Conservation (phyloP, 1,140 invertebrate species). For the Drosophila sp. region DNA sequence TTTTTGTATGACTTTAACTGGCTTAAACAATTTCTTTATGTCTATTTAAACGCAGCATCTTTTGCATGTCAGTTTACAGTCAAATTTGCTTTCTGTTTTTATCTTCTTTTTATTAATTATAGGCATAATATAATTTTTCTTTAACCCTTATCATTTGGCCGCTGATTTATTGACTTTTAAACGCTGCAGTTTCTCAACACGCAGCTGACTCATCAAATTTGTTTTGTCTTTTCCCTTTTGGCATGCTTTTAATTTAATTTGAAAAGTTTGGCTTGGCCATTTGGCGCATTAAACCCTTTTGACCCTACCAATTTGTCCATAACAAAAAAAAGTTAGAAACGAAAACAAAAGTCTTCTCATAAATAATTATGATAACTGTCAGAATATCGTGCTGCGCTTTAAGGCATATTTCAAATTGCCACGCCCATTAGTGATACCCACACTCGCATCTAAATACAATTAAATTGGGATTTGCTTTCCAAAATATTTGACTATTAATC, state of each 20-base stretch:
- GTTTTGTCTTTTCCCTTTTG: conserved; percentile 68
- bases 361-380: conserved; percentile 83
- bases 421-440: conserved; percentile 42
- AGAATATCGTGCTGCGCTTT: conserved; percentile 42
- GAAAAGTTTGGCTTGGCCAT: conserved; percentile 81
- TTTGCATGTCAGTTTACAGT: conserved; percentile 13
- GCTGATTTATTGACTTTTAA: conserved; percentile 82
- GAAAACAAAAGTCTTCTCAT: conserved; percentile 64
- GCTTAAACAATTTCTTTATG: neutral
- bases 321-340: conserved; percentile 13
- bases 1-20: neutral
- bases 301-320: conserved; percentile 24
- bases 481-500: conserved; percentile 54
- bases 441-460: conserved; percentile 34
- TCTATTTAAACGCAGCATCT: neutral
- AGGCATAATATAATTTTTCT: conserved; percentile 25
- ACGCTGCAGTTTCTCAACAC: conserved; percentile 57
- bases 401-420: conserved; percentile 42
- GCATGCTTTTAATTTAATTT: conserved; percentile 82
- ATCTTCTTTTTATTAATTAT: conserved; percentile 56
- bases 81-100: conserved; percentile 26
- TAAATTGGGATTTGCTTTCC: conserved; percentile 52
- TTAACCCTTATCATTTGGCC: conserved; percentile 66
- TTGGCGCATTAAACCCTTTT: conserved; percentile 78
- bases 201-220: conserved; percentile 80